These are phyloP conservation scores for Acleris literana DNA, from an alignment of 2,888 invertebrate genomes.

Conservation along the genomic window DNA sequence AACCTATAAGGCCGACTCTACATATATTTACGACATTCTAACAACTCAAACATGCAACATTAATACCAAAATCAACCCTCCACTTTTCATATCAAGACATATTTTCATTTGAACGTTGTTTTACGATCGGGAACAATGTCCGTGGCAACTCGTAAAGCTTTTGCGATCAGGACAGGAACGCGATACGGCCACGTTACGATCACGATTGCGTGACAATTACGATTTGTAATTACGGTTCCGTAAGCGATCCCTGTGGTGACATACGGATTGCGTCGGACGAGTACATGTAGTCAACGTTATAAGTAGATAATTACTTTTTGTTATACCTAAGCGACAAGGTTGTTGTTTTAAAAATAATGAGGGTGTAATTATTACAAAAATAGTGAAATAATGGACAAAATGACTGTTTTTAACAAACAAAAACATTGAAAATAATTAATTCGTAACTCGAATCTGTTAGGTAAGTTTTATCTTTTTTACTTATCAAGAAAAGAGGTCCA, in stretches of 20 bases:
- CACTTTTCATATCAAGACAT: conserved; percentile 3
- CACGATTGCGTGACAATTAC: conserved; percentile 9
- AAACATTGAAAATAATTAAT: too few species aligned
- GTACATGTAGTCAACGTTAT: too few species aligned
- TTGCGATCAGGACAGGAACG: not conserved
- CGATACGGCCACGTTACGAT: not conserved
- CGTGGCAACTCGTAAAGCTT: conserved; percentile 13
- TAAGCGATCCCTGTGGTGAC: conserved; percentile 3
- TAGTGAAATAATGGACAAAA: too few species aligned
- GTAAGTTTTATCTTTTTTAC: too few species aligned
- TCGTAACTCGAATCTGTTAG: too few species aligned
- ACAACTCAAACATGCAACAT: conserved; percentile 1
- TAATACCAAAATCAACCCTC: not conserved
- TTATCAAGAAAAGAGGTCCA: too few species aligned
- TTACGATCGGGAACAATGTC: conserved; percentile 22
- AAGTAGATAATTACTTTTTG: too few species aligned
- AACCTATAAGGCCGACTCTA: conserved; percentile 4
- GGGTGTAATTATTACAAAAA: too few species aligned
- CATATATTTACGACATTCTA: conserved; percentile 26
- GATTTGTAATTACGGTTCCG: conserved; percentile 1
- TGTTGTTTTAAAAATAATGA: too few species aligned
- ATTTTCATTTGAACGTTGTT: conserved; percentile 13
- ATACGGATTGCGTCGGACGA: too few species aligned
- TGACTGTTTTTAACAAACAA: too few species aligned
- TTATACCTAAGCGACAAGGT: too few species aligned